Evolutionary conservation across 1,140 invertebrate species (phyloP), one percentile per base, ranked within the genome.

Genomic region (Atta colombica): DNA sequence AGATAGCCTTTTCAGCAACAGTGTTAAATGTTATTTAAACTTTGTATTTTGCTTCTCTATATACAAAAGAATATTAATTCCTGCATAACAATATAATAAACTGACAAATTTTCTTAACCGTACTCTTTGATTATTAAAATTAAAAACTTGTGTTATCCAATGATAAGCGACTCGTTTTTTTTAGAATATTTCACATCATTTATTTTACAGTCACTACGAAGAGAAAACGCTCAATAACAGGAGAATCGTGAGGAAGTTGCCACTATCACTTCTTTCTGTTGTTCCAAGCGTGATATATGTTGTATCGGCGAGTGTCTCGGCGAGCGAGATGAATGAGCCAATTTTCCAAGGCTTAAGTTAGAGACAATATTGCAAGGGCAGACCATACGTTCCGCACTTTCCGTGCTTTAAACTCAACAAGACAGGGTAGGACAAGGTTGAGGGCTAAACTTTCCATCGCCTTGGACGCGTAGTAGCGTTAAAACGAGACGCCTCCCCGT

Each of bases 291-390:
- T 74, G 86, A 90, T 89, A 86, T 45, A 45, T 10, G 39, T 71
- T 55, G 31, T 68, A 66, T 68, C 51, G 77, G 61, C 77, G 58
- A 60, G 77, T 88, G 84, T 91, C 88, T 88, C 89, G 86, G 86
- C 77, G 86, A 81, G 84, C 87, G 91, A 93, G 92, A 94, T 93
- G 91, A 94, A 93, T 88, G 93, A 93, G 92, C 92, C 93, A 94
- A 94, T 94, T 94, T 94, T 91, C 92, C 89, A 80, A 92, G 91
- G 93, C 93, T 94, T 92, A 92, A 94, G 93, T 93, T 89, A 91
- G 88, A 84, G 87, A 88, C 92, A 92, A 92, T 94, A 94, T 93
- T 92, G 92, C 91, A 84, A 58, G 65, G 85, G 68, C 87, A 89
- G 85, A 74, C 71, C 45, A 66, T 55, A 69, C 18, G 53, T 39